Percentiles rank a stretch among this genome's conserved stretches.
Evolutionary conservation across 2,888 invertebrate species (phyloP).

Genomic region (Plagodis pulveraria): DNA sequence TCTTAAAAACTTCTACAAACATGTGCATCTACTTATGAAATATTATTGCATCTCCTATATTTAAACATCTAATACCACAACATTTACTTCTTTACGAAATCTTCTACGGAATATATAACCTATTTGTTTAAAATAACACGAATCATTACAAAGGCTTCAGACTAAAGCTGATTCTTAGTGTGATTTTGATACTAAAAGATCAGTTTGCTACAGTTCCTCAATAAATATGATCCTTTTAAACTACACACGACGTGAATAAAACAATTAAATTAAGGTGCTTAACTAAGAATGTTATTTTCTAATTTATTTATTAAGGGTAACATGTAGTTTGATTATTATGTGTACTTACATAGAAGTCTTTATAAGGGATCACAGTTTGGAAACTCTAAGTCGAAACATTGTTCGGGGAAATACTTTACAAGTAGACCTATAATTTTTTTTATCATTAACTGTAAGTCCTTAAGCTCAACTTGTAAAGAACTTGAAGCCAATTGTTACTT

Average conservation of each 20-base stretch:
- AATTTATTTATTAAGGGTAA: conserved; percentile 43
- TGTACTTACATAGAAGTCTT: conserved; percentile 83
- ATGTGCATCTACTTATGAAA: conserved; percentile 79
- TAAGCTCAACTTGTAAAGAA: conserved; percentile 1
- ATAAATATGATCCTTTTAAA: conserved; percentile 3
- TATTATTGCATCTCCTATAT: conserved; percentile 80
- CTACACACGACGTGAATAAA: conserved; percentile 22
- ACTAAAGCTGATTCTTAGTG: too few species aligned
- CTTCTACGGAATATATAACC: conserved; percentile 41
- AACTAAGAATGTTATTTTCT: conserved; percentile 40
- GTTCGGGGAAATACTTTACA: conserved; percentile 36
- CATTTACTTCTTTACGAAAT: conserved; percentile 54
- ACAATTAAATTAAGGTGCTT: conserved; percentile 33
- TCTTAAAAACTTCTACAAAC: conserved; percentile 52
- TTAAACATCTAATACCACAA: conserved; percentile 65
- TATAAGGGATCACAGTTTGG: conserved; percentile 84
- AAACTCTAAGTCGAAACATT: conserved; percentile 75
- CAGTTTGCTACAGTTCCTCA: neutral
- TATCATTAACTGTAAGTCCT: conserved; percentile 15
- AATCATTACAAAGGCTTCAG: neutral
- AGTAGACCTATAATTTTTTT: conserved; percentile 28
- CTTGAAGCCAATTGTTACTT: too few species aligned
- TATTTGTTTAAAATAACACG: conserved; percentile 5
- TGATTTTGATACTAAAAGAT: neutral
- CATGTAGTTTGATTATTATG: conserved; percentile 51